Percentiles rank a stretch among this genome's conserved stretches.
phyloP scores from a whole-genome alignment of 2,113 vertebrate species.

The Rhinoderma darwinii region DNA sequence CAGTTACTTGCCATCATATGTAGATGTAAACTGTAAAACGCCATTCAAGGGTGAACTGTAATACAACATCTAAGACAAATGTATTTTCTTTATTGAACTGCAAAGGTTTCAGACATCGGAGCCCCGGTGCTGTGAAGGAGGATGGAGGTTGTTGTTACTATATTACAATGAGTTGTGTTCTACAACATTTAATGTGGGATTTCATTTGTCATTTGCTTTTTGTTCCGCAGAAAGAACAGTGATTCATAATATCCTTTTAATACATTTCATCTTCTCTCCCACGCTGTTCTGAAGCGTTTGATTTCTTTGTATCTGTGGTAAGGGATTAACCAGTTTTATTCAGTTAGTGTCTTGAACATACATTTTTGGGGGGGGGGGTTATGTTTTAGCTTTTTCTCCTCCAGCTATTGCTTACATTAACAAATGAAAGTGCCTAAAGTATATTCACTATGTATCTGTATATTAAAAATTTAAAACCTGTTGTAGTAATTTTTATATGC shows the following conservation, averaged over 20 bases:
- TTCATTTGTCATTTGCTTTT: neutral
- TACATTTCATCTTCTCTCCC: slow-evolving; percentile 8
- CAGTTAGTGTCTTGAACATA: slow-evolving; percentile 68
- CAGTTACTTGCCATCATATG: no score
- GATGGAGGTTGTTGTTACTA: neutral
- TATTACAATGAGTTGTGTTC: slow-evolving; percentile 16
- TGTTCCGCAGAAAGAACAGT: neutral
- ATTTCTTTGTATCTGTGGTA: slow-evolving; percentile 86
- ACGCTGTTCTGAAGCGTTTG: slow-evolving; percentile 68
- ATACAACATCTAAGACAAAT: no score
- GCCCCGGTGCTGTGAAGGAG: neutral
- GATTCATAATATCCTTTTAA: neutral
- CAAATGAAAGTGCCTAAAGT: slow-evolving; percentile 95
- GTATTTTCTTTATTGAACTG: neutral
- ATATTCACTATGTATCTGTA: slow-evolving; percentile 85
- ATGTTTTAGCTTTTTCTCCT: slow-evolving; percentile 55
- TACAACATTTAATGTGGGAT: neutral
- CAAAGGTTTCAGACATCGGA: neutral
- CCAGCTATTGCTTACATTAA: slow-evolving; percentile 83
- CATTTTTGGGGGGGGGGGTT: neutral
- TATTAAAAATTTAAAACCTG: slow-evolving; percentile 81
- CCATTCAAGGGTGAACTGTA: neutral
- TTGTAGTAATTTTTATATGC: slow-evolving; percentile 89
- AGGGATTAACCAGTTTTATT: slow-evolving; percentile 77
- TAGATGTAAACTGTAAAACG: no score